Conservation (phyloP, 2,888 invertebrate species). For the Ophion ventricosus region DNA sequence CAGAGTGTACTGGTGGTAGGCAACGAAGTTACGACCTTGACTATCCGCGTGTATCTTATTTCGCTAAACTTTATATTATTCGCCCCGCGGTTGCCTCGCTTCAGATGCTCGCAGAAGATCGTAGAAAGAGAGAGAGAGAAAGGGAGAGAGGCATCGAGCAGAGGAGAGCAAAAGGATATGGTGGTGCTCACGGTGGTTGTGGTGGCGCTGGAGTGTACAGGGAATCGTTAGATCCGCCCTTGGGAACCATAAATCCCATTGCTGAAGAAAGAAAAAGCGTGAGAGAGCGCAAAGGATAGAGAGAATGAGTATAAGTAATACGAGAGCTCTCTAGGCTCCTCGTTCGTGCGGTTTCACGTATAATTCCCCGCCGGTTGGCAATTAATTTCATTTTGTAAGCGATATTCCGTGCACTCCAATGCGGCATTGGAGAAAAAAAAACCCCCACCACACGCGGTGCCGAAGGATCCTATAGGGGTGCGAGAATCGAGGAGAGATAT, state of each 20-base stretch:
- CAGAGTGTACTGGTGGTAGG: constrained; percentile 59
- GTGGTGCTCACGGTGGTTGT: constrained; percentile 32
- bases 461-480: constrained; percentile 49
- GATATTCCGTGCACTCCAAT: constrained; percentile 68
- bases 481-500: constrained; percentile 51
- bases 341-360: constrained; percentile 77
- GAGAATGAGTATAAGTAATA: constrained; percentile 73
- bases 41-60: constrained; percentile 76
- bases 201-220: constrained; percentile 55
- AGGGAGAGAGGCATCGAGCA: constrained; percentile 14
- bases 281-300: constrained; percentile 50
- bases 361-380: constrained; percentile 76
- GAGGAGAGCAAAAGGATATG: constrained; percentile 45
- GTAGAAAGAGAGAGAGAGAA: constrained; percentile 18
- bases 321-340: constrained; percentile 73
- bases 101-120: constrained; percentile 48
- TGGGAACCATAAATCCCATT: constrained; percentile 66
- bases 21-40: constrained; percentile 76
- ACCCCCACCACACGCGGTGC: constrained; percentile 39
- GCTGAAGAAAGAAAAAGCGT: constrained; percentile 39
- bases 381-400: constrained; percentile 75
- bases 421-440: constrained; percentile 42
- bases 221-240: constrained; percentile 69
- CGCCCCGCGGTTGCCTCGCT: constrained; percentile 66
- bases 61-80: constrained; percentile 74